phyloP scores from a whole-genome alignment of 1,140 invertebrate species.

The Piezodorus guildinii region DNA sequence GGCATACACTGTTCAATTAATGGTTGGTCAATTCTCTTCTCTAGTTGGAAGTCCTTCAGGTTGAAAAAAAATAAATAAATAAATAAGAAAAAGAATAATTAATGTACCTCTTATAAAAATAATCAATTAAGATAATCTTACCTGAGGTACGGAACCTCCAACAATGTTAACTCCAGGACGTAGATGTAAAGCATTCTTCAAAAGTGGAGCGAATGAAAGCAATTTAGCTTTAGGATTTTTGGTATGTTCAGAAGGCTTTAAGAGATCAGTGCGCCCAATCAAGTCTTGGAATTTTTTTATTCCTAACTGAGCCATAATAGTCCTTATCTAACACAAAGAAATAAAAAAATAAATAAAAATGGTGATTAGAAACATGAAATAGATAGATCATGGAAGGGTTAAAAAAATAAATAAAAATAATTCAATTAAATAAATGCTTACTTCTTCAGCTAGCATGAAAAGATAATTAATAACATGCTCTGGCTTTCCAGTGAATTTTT shows the following conservation, averaged over 20 bases:
- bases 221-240: slow-evolving; percentile 68
- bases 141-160: slow-evolving; percentile 70
- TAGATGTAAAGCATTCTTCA: slow-evolving; percentile 81
- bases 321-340: slow-evolving; percentile 49
- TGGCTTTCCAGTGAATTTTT: slow-evolving; percentile 94
- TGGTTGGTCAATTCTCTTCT: slow-evolving; percentile 76
- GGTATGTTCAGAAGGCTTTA: slow-evolving; percentile 48
- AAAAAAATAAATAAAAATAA: neutral
- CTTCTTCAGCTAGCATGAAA: slow-evolving; percentile 95
- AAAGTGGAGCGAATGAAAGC: slow-evolving; percentile 71
- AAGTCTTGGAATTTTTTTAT: slow-evolving; percentile 83
- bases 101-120: neutral
- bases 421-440: slow-evolving; percentile 32
- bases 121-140: slow-evolving; percentile 21
- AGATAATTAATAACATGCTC: slow-evolving; percentile 97
- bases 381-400: no score
- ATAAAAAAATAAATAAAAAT: no score
- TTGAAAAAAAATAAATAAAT: slow-evolving; percentile 11
- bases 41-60: slow-evolving; percentile 77
- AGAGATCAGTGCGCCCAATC: slow-evolving; percentile 84
- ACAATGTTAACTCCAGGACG: slow-evolving; percentile 79
- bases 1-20: slow-evolving; percentile 62
- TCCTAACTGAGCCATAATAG: slow-evolving; percentile 82
- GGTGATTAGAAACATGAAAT: no score
- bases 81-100: neutral